Percentiles rank a stretch among this genome's conserved stretches.
phyloP scores from a whole-genome alignment of 2,797 vertebrate species.

The Rhinatrema bivittatum region DNA sequence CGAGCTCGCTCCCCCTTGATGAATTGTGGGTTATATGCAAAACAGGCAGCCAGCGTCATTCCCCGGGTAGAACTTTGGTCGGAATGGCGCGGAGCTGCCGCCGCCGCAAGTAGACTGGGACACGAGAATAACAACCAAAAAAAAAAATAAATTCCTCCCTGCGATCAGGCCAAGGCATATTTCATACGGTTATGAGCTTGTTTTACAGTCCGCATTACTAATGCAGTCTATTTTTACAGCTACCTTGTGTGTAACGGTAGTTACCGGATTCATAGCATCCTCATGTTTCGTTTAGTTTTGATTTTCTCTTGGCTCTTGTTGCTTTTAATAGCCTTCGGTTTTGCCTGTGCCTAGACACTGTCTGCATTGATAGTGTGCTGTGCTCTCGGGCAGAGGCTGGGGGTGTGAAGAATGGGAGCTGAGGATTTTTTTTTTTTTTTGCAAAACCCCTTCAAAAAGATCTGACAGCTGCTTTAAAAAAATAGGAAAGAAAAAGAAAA shows the following conservation, averaged over 20 bases:
- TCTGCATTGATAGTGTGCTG: not conserved
- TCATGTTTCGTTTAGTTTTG: conserved; percentile 27
- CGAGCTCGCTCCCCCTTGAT: conserved; percentile 24
- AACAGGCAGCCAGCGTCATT: no score
- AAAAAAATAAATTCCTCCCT: conserved; percentile 53
- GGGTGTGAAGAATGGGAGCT: no score
- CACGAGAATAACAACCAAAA: conserved; percentile 48
- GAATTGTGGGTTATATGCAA: conserved; percentile 23
- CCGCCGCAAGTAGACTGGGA: conserved; percentile 30
- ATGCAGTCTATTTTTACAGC: conserved; percentile 49
- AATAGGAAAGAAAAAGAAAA: not conserved
- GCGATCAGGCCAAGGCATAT: conserved; percentile 48
- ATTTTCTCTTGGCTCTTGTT: conserved; percentile 24
- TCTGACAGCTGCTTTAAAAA: no score
- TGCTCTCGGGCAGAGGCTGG: not conserved
- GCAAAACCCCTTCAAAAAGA: no score
- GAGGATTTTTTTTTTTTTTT: no score
- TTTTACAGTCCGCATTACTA: conserved; percentile 53
- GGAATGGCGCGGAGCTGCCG: conserved; percentile 7
- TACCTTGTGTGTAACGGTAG: conserved; percentile 38
- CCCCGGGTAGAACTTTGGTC: conserved; percentile 21
- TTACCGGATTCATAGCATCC: conserved; percentile 36
- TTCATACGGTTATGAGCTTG: conserved; percentile 59
- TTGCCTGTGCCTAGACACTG: no score
- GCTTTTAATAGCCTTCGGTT: no score